These are phyloP conservation scores for Paraescarpia echinospica DNA, from an alignment of 1,140 invertebrate species.

Conservation along the genomic window DNA sequence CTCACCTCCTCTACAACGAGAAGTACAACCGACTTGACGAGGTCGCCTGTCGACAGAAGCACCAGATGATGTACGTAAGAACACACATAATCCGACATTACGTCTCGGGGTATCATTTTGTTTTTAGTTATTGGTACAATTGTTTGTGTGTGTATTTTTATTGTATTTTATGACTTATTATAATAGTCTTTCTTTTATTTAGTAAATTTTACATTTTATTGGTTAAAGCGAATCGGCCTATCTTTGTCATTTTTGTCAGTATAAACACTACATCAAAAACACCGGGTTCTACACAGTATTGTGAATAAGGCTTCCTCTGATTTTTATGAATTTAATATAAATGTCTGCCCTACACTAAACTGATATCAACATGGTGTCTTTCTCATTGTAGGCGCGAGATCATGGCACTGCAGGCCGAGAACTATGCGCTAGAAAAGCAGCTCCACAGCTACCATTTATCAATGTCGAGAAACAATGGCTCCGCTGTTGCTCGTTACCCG, in stretches of 20 bases:
- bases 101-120: no score
- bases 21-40: conserved; percentile 88
- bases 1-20: conserved; percentile 79
- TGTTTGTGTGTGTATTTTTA: background rate
- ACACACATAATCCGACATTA: no score
- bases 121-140: no score
- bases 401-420: conserved; percentile 78
- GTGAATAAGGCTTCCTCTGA: no score
- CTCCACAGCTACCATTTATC: conserved; percentile 85
- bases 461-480: conserved; percentile 64
- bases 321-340: background rate
- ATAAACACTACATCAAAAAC: no score
- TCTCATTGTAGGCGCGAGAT: conserved; percentile 72
- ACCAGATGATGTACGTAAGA: conserved; percentile 76
- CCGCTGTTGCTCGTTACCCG: conserved; percentile 38
- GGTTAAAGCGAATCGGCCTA: no score
- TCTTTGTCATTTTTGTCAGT: no score
- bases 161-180: background rate
- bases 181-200: background rate
- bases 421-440: conserved; percentile 82
- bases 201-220: no score
- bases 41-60: conserved; percentile 78
- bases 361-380: background rate
- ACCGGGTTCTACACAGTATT: no score
- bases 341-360: background rate